Percentiles rank a stretch among this genome's conserved stretches.
phyloP scores from a whole-genome alignment of 2,113 vertebrate species.

The Nesoenas mayeri region DNA sequence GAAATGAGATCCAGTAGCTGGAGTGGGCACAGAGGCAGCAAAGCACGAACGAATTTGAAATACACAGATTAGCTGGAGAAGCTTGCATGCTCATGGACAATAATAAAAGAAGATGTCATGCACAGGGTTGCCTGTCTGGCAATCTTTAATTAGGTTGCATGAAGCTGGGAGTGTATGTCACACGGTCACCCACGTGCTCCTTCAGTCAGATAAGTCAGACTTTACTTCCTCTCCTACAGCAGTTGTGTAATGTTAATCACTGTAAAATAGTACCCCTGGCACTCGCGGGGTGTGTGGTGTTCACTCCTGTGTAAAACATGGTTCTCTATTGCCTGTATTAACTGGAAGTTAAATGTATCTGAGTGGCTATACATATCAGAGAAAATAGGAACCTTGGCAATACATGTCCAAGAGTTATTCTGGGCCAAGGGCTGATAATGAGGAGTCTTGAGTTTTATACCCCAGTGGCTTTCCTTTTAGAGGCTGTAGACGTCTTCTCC shows the following conservation, averaged over 20 bases:
- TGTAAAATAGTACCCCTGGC: background rate
- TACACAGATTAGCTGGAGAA: background rate
- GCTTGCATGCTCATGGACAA: background rate
- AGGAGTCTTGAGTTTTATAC: background rate
- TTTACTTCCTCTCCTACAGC: background rate
- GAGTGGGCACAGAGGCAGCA: rapidly evolving
- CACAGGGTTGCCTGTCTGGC: background rate
- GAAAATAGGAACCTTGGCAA: background rate
- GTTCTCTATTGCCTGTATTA: background rate
- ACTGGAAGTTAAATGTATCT: background rate
- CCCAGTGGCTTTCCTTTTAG: background rate
- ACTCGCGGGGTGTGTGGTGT: rapidly evolving
- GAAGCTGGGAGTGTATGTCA: background rate
- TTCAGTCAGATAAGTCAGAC: slow-evolving; percentile 3
- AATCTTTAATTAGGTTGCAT: background rate
- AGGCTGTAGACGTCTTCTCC: background rate
- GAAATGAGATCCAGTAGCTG: background rate
- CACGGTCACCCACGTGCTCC: background rate
- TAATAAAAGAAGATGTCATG: background rate
- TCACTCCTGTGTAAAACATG: background rate
- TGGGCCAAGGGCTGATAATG: background rate
- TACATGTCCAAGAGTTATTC: background rate
- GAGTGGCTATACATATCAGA: background rate
- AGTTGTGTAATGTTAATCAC: background rate
- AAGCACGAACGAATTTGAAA: background rate